These are phyloP conservation scores for Pterocles burchelli DNA, from an alignment of 2,113 vertebrate species.

Conservation along the genomic window DNA sequence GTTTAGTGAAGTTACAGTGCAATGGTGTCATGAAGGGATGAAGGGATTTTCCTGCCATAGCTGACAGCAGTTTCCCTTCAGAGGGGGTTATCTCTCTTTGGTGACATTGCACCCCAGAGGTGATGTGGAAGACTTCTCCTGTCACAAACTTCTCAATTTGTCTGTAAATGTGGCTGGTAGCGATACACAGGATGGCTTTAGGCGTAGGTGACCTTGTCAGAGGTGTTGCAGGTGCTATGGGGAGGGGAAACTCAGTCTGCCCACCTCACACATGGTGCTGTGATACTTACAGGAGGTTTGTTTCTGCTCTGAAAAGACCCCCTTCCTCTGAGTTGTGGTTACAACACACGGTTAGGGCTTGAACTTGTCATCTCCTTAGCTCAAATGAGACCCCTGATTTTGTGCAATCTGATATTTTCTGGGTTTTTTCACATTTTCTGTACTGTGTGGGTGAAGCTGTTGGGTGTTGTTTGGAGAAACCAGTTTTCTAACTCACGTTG, in stretches of 20 bases:
- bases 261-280: fast-evolving
- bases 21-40: neutral
- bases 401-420: neutral
- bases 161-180: neutral
- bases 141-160: neutral
- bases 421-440: neutral
- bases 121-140: neutral
- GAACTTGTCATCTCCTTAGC: neutral
- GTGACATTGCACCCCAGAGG: neutral
- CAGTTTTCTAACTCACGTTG: neutral
- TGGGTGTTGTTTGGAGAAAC: neutral
- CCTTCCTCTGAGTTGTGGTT: neutral
- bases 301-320: neutral
- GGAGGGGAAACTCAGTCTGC: neutral
- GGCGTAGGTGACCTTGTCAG: neutral
- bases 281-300: neutral
- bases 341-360: neutral
- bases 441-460: neutral
- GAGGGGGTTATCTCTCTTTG: neutral
- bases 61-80: neutral
- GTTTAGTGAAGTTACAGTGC: neutral
- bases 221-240: fast-evolving
- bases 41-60: neutral
- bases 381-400: neutral
- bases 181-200: neutral